Evolutionary conservation across 2,888 invertebrate species (phyloP), one percentile per base, ranked within the genome.

Genomic region (Cataglyphis albicans): DNA sequence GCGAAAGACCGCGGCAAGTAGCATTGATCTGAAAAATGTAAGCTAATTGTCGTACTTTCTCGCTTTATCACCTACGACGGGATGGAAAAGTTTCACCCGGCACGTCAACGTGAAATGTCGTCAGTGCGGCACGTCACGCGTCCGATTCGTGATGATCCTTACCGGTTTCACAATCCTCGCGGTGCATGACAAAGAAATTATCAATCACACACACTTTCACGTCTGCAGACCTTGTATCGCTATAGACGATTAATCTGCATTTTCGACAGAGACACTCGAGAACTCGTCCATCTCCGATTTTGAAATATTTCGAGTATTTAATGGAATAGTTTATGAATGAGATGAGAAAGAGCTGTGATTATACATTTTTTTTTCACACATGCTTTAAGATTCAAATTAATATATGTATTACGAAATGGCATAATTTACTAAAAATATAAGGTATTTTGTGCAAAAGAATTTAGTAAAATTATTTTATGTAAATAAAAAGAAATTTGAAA

Each of bases 31-130:
- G 84, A 84, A 85, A 85, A 89, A 87, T 86, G 84, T 80, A 74
- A 63, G 61, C 72, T 89, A 85, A 89, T 89, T 82, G 86, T 86
- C 57, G 72, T 84, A 84, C 89, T 88, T 89, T 89, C 88, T 76
- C 87, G 86, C 75, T 81, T 84, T 81, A 82, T 82, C 84, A 81
- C 72, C 15, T 25, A 5, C 70, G 52, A 61, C 3, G 48, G 29
- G 44, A 21, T 59, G 61, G 52, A 72, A 55, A 72, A 63, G 59
- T 85, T 85, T 85, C 86, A 76, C 78, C 73, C 44, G 44, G 15
- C 80, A 32, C 63, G 2, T 72, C 44, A 44, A 80, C 25, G 59
- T 61, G 73, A 72, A 61, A 72, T 59, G 59, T 59, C 78, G 35
- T 68, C 78, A 21, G 64, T 52, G 38, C 55, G 70, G 52, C 76